A percentile compares a stretch with the other conserved stretches of the same genome.
phyloP scores from a whole-genome alignment of 2,888 invertebrate species.

The Orthosia incerta region DNA sequence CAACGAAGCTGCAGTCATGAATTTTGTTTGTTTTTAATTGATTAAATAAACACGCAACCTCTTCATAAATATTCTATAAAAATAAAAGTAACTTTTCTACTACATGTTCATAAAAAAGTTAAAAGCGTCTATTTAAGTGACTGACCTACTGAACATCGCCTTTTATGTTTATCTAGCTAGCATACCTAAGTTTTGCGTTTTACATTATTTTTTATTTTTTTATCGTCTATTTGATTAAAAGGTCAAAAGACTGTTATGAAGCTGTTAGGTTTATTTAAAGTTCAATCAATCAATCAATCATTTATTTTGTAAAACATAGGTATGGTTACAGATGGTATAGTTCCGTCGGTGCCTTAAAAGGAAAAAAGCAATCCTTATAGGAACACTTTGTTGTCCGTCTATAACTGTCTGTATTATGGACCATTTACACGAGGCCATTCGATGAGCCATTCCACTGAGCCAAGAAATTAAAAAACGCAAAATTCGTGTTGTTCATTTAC shows the following conservation, averaged over 20 bases:
- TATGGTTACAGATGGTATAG: no score
- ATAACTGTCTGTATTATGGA: no score
- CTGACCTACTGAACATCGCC: neutral
- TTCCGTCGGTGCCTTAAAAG: no score
- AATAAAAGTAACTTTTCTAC: neutral
- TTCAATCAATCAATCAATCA: no score
- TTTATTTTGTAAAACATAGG: no score
- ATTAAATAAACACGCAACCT: slow-evolving; percentile 1
- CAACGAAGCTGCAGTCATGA: neutral
- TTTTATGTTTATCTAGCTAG: neutral
- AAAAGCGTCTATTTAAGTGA: neutral
- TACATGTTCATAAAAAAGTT: neutral
- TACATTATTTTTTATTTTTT: neutral
- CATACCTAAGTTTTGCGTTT: neutral
- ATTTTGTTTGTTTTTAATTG: neutral
- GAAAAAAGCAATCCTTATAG: no score
- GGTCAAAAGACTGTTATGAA: neutral
- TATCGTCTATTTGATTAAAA: neutral
- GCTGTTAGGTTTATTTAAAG: neutral
- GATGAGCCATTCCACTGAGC: no score
- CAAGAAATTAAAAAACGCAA: no score
- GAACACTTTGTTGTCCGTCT: no score
- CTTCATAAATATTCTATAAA: neutral
- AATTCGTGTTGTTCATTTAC: no score
- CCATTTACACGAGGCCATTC: no score